Conservation (phyloP, 2,888 invertebrate species). For the Yponomeuta plumbellus region DNA sequence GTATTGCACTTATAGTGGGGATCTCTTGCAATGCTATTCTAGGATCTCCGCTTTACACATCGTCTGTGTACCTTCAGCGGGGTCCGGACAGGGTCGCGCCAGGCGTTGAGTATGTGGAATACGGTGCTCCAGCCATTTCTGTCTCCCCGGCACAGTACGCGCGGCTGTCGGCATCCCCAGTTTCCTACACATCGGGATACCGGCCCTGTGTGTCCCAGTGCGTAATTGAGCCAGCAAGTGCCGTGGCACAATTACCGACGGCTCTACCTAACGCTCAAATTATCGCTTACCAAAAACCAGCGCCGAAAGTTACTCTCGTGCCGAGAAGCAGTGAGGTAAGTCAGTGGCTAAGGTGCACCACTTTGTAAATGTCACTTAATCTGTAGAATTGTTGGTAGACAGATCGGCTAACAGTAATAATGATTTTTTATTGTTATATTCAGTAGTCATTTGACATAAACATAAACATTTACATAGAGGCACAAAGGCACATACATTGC, state of each 20-base stretch:
- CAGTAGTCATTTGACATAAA: too few relatives aligned
- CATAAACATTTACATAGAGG: too few relatives aligned
- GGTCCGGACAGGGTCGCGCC: constrained; percentile 31
- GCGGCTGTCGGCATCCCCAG: constrained; percentile 39
- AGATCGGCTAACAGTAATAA: too few relatives aligned
- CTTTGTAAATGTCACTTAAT: too few relatives aligned
- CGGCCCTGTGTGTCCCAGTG: constrained; percentile 56
- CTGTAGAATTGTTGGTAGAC: too few relatives aligned
- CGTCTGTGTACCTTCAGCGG: constrained; percentile 55
- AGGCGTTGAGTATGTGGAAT: constrained; percentile 45
- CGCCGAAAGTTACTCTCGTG: constrained; percentile 43
- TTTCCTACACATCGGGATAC: constrained; percentile 25
- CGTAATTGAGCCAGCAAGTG: constrained; percentile 35
- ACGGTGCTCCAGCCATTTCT: constrained; percentile 41
- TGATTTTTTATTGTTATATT: too few relatives aligned
- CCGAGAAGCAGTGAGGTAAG: constrained; percentile 48
- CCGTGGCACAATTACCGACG: constrained; percentile 35
- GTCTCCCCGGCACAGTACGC: constrained; percentile 38
- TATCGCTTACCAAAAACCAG: constrained; percentile 41
- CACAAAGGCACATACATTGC: too few relatives aligned
- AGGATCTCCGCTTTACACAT: constrained; percentile 26
- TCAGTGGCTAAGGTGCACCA: not conserved
- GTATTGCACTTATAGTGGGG: constrained; percentile 19
- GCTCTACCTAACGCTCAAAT: constrained; percentile 43
- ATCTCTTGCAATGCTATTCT: not conserved